Evolutionary conservation across 2,888 invertebrate genomes (phyloP).

Genomic region (Habroteleia sp.): DNA sequence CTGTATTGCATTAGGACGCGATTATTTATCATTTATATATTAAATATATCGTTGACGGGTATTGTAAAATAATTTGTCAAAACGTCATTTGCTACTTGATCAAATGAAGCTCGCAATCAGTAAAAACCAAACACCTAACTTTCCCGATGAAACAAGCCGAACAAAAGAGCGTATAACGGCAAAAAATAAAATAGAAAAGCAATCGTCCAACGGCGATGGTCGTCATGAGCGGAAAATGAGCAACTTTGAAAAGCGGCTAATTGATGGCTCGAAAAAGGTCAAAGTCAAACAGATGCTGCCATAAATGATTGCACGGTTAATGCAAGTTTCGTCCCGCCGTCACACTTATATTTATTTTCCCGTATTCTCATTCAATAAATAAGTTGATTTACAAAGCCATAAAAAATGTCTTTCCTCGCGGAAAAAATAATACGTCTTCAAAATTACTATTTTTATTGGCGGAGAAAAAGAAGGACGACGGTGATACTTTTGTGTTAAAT

Average conservation of each 20-base stretch:
- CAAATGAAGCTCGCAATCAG: too few relatives aligned
- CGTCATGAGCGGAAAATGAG: constrained; percentile 5
- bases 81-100: too few relatives aligned
- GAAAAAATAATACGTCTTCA: too few relatives aligned
- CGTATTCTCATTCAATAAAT: constrained; percentile 15
- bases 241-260: constrained; percentile 29
- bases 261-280: constrained; percentile 42
- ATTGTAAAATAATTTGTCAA: too few relatives aligned
- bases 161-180: background rate
- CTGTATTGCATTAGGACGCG: too few relatives aligned
- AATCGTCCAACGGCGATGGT: background rate
- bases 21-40: too few relatives aligned
- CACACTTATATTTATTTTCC: constrained; percentile 25
- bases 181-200: background rate
- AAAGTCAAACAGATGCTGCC: constrained; percentile 36
- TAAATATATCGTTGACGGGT: too few relatives aligned
- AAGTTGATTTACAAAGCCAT: constrained; percentile 16
- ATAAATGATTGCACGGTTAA: constrained; percentile 30
- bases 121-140: too few relatives aligned
- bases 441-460: too few relatives aligned
- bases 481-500: too few relatives aligned
- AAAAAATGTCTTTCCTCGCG: background rate
- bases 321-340: constrained; percentile 1
- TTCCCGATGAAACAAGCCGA: too few relatives aligned
- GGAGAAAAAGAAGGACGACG: too few relatives aligned